Percentiles rank a stretch among this genome's conserved stretches.
Conservation (phyloP, 2,797 vertebrate genomes). For the Pachyuromys duprasi region DNA sequence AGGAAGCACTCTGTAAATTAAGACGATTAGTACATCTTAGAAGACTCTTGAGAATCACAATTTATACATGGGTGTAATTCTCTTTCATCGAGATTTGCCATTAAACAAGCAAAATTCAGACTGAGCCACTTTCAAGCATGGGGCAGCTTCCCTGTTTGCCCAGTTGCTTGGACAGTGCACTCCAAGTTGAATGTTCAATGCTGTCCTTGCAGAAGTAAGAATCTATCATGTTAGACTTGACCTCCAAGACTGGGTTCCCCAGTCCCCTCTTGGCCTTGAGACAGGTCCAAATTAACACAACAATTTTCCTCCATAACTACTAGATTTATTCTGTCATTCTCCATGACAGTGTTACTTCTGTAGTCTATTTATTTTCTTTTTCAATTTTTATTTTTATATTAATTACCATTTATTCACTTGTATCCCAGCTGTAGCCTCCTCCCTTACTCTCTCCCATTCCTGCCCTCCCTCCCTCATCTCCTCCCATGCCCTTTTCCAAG, state of each 20-base stretch:
- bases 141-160: neutral
- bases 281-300: neutral
- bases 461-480: no score
- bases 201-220: neutral
- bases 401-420: no score
- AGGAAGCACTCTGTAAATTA: neutral
- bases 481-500: no score
- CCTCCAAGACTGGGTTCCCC: neutral
- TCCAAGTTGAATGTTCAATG: neutral
- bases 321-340: neutral
- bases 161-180: neutral
- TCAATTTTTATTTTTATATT: no score
- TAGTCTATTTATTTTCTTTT: neutral
- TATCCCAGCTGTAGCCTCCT: no score
- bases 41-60: neutral
- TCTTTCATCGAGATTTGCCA: neutral
- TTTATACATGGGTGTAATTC: neutral
- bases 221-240: neutral
- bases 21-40: neutral
- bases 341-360: neutral
- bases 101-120: constrained; percentile 12
- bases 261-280: neutral
- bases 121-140: neutral
- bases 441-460: no score
- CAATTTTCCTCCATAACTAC: neutral